phyloP scores from a whole-genome alignment of 2,113 vertebrate genomes.

The Neoarius graeffei region DNA sequence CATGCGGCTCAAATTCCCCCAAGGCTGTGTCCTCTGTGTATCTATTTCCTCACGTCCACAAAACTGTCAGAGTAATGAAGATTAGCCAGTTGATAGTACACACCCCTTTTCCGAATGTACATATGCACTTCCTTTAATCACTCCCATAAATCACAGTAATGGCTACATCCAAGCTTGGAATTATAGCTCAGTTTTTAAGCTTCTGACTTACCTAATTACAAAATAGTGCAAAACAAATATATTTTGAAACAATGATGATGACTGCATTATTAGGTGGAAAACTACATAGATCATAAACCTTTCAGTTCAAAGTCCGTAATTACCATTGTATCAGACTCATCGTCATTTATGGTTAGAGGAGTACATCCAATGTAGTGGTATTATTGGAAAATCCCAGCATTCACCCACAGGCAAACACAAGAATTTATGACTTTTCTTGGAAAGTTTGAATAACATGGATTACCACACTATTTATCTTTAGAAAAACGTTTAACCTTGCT shows the following conservation, averaged over 20 bases:
- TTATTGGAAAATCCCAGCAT: slow-evolving; percentile 5
- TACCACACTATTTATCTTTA: neutral
- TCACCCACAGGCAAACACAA: slow-evolving; percentile 6
- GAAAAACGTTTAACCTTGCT: neutral
- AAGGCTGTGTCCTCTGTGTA: slow-evolving; percentile 53
- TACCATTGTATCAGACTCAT: neutral
- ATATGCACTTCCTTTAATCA: slow-evolving; percentile 48
- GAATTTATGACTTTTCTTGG: neutral
- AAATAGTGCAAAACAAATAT: neutral
- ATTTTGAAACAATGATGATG: neutral
- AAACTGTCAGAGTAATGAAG: slow-evolving; percentile 53
- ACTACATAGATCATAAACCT: neutral
- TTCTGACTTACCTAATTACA: neutral
- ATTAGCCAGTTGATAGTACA: slow-evolving; percentile 56
- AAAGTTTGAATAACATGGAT: neutral
- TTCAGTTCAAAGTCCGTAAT: neutral
- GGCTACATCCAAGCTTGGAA: neutral
- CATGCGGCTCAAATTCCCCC: slow-evolving; percentile 55
- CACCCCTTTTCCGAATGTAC: slow-evolving; percentile 48
- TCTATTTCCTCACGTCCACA: slow-evolving; percentile 57
- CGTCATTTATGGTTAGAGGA: neutral
- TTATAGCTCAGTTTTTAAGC: slow-evolving; percentile 10
- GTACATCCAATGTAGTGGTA: neutral
- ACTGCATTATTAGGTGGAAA: neutral
- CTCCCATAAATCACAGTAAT: slow-evolving; percentile 63